phyloP scores from a whole-genome alignment of 2,888 invertebrate genomes.

The Tribolium freemani region DNA sequence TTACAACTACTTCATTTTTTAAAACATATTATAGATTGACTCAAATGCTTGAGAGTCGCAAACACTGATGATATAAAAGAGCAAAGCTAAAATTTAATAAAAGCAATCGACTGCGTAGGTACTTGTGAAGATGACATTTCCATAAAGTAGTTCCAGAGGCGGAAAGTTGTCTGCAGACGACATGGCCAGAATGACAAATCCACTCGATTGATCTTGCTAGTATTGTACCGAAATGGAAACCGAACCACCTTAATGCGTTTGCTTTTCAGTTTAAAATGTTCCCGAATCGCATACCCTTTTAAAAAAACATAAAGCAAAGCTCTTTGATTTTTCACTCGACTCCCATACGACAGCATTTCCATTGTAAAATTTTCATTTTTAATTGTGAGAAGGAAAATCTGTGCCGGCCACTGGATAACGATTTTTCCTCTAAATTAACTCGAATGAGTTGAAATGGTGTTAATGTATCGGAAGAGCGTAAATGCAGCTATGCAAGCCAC shows the following conservation, averaged over 20 bases:
- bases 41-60: no score
- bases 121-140: constrained; percentile 44
- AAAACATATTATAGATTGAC: no score
- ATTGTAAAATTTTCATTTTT: background rate
- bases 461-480: constrained; percentile 38
- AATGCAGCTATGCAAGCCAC: constrained; percentile 37
- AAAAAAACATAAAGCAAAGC: background rate
- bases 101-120: constrained; percentile 31
- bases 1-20: constrained; percentile 42
- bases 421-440: constrained; percentile 26
- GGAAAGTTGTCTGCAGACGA: constrained; percentile 43
- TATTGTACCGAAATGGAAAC: constrained; percentile 47
- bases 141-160: constrained; percentile 39
- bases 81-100: constrained; percentile 32
- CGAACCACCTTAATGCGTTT: constrained; percentile 44
- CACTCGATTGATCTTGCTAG: constrained; percentile 46
- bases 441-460: constrained; percentile 29
- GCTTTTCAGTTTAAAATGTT: constrained; percentile 39
- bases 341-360: background rate
- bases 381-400: background rate
- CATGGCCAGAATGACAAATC: constrained; percentile 50
- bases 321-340: background rate
- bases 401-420: background rate
- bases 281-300: constrained; percentile 18
- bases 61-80: constrained; percentile 5